Evolutionary conservation across 2,113 vertebrate genomes (phyloP).

Genomic region (Hemiprocne comata): DNA sequence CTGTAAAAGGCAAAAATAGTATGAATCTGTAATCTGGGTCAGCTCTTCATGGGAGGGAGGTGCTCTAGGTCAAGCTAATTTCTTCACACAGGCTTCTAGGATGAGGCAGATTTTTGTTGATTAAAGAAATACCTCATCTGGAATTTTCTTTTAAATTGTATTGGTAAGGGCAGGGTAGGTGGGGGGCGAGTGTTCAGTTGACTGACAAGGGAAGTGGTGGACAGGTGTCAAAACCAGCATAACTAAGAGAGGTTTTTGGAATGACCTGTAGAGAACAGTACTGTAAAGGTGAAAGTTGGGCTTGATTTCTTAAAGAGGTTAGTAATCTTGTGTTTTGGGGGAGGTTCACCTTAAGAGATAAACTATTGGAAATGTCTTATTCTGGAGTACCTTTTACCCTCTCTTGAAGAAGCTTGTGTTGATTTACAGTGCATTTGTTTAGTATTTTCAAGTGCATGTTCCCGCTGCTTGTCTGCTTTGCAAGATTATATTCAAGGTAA

Average conservation of each 20-base stretch:
- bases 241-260: not conserved
- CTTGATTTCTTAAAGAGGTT: not conserved
- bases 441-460: not conserved
- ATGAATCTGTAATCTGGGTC: not conserved
- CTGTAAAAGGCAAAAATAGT: not conserved
- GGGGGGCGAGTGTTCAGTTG: not conserved
- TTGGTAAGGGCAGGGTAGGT: not conserved
- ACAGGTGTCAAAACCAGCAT: not conserved
- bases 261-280: not conserved
- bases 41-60: not conserved
- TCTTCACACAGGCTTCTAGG: not conserved
- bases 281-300: not conserved
- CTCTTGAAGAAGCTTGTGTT: not conserved
- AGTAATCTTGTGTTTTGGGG: not conserved
- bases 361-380: not conserved
- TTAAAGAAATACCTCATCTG: not conserved
- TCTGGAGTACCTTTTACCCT: not conserved
- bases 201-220: not conserved
- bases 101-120: not conserved
- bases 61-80: not conserved
- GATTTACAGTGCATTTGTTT: not conserved
- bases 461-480: not conserved
- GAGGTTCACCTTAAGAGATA: not conserved
- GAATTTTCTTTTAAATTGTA: not conserved
- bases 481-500: not conserved